phyloP scores from a whole-genome alignment of 2,113 vertebrate species.

The Perccottus glenii region DNA sequence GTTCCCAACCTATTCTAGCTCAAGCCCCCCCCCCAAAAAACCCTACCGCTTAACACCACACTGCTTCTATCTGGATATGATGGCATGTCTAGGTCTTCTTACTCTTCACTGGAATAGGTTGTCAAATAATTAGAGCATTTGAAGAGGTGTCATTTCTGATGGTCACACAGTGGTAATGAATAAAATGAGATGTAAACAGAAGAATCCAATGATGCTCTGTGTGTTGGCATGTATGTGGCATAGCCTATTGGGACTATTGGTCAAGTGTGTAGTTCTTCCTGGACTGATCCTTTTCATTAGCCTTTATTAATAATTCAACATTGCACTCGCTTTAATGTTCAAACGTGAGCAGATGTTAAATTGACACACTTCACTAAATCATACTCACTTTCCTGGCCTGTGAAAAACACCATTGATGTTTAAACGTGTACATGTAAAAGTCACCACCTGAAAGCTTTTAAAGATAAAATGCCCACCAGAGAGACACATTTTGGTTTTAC shows the following conservation, averaged over 20 bases:
- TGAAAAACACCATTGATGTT: slow-evolving; percentile 38
- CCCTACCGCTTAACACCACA: slow-evolving; percentile 18
- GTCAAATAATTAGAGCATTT: slow-evolving; percentile 13
- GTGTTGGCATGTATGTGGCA: slow-evolving; percentile 29
- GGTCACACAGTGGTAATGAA: slow-evolving; percentile 15
- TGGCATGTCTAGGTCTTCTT: slow-evolving; percentile 1
- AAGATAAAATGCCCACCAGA: slow-evolving; percentile 54
- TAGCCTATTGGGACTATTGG: slow-evolving; percentile 57
- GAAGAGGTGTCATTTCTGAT: slow-evolving; percentile 8
- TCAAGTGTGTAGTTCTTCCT: slow-evolving; percentile 74
- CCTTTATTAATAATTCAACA: slow-evolving; percentile 77
- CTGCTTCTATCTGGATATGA: slow-evolving; percentile 9
- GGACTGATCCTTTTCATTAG: slow-evolving; percentile 79
- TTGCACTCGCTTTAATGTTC: slow-evolving; percentile 68
- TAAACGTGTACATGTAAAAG: slow-evolving; percentile 52
- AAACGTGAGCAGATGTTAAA: slow-evolving; percentile 62
- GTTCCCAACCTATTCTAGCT: slow-evolving; percentile 50
- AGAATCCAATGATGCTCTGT: slow-evolving; percentile 17
- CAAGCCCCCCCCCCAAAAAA: slow-evolving; percentile 42
- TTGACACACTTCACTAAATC: slow-evolving; percentile 52
- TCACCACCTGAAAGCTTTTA: slow-evolving; percentile 43
- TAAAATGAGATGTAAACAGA: slow-evolving; percentile 16
- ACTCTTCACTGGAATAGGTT: slow-evolving; percentile 13
- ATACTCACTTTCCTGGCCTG: slow-evolving; percentile 45
- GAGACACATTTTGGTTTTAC: slow-evolving; percentile 19